Evolutionary conservation across 2,888 invertebrate species (phyloP), one percentile per base, ranked within the genome.

Genomic region (Ashinkailepas kermadecensis): DNA sequence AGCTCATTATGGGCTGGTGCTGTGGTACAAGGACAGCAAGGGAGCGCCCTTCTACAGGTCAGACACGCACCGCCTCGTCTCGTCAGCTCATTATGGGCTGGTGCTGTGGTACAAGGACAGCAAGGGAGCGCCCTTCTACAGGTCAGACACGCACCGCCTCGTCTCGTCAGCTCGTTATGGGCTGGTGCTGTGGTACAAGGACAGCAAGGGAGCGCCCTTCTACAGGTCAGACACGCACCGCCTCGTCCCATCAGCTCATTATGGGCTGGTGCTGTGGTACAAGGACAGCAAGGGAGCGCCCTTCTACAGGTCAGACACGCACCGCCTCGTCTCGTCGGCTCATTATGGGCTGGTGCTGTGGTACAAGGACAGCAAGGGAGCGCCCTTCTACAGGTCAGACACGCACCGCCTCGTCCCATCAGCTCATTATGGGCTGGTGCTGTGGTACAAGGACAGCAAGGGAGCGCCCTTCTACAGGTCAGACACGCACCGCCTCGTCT

Each of bases 61-160:
- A 81, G 83, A 39, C 39, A 4, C 39, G 39, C 39, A 39, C 39
- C 39, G 39, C 39, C 39, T 39, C 39, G 39, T 39, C 39, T 39
- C 39, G 4, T 39, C 39, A 39, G 39, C 39, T 39, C 39, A 39
- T 39, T 39, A 39, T 39, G 39, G 39, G 64, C 84, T 86, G 23
- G 86, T 86, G 74, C 84, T 86, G 18, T 86, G 86, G 86, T 86
- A 86, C 84, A 86, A 86, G 83, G 86, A 86, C 64, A 86, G 86
- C 18, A 85, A 85, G 21, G 86, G 86, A 10, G 86, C 86, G 18
- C 86, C 86, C 15, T 85, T 86, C 70, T 86, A 86, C 84, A 86
- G 86, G 85, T 85, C 80, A 81, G 83, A 39, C 39, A 4, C 39
- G 39, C 39, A 39, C 39, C 39, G 39, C 39, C 39, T 39, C 39